These are phyloP conservation scores for Acutogordius australiensis DNA, from an alignment of 2,888 invertebrate species.

Conservation along the genomic window DNA sequence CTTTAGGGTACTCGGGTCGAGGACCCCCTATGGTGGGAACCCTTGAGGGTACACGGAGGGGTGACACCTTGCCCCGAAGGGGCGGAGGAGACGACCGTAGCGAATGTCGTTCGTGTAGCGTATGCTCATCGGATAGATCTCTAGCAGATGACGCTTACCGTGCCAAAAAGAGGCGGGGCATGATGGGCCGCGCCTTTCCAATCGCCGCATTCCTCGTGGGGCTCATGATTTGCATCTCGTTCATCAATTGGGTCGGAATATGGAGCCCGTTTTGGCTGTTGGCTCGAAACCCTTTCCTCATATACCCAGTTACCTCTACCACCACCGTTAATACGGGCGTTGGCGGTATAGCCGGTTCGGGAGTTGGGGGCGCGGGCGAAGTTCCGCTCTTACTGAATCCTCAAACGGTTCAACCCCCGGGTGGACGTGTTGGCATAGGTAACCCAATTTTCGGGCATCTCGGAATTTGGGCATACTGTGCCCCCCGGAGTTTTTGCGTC, in stretches of 20 bases:
- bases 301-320: slow-evolving; percentile 4
- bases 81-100: background rate
- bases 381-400: background rate
- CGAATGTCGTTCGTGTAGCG: slow-evolving; percentile 5
- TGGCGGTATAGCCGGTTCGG: background rate
- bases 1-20: too few relatives aligned
- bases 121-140: background rate
- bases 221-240: background rate
- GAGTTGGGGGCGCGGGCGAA: background rate
- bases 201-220: background rate
- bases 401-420: slow-evolving; percentile 6
- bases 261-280: slow-evolving; percentile 3
- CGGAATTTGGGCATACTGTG: slow-evolving; percentile 4
- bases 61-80: too few relatives aligned
- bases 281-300: slow-evolving; percentile 6
- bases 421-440: background rate
- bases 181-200: background rate
- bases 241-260: slow-evolving; percentile 1
- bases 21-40: too few relatives aligned
- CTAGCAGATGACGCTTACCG: background rate
- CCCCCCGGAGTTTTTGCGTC: slow-evolving; percentile 4
- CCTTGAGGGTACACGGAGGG: background rate
- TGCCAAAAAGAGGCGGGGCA: background rate
- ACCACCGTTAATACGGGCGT: background rate
- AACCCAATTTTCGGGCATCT: slow-evolving; percentile 7